These are phyloP conservation scores for Nemopilema nomurai DNA, from an alignment of 30 jellyfish, hydroid and myxozoan genomes.

Conservation along the genomic window DNA sequence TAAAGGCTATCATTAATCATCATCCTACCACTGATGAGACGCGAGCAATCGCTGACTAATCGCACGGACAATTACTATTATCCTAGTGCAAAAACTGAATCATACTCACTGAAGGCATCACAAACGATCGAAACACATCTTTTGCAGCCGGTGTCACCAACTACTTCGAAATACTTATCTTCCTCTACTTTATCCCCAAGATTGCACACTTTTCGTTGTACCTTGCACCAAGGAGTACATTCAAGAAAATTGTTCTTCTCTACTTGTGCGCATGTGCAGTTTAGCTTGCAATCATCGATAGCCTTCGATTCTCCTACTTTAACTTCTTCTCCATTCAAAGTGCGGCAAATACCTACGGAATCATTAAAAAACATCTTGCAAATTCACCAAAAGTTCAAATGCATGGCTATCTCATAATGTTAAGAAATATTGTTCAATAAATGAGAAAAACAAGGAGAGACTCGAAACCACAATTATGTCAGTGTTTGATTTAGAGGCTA, in stretches of 20 bases:
- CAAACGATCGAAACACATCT: conserved; percentile 36
- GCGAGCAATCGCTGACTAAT: too few species aligned
- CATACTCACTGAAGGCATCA: conserved; percentile 48
- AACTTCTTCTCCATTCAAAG: conserved; percentile 3
- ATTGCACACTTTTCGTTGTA: conserved; percentile 21
- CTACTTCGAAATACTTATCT: conserved; percentile 30
- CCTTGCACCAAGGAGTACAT: conserved; percentile 49
- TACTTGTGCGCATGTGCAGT: conserved; percentile 30
- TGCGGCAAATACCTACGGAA: conserved; percentile 36
- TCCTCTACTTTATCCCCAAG: conserved; percentile 1
- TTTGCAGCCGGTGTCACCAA: conserved; percentile 56
- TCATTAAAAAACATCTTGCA: too few species aligned
- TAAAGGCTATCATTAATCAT: too few species aligned
- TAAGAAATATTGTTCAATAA: too few species aligned
- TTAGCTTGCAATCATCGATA: conserved; percentile 10
- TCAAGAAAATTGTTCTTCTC: neutral
- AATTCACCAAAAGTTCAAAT: too few species aligned
- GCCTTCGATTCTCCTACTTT: conserved; percentile 35
- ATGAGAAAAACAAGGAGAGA: too few species aligned
- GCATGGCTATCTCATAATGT: too few species aligned
- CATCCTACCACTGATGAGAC: too few species aligned
- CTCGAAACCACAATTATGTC: too few species aligned
- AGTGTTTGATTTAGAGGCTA: too few species aligned
- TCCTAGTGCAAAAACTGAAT: too few species aligned
- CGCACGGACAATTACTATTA: too few species aligned